Conservation (phyloP, 2,113 vertebrate genomes). For the Psittacus erithacus region DNA sequence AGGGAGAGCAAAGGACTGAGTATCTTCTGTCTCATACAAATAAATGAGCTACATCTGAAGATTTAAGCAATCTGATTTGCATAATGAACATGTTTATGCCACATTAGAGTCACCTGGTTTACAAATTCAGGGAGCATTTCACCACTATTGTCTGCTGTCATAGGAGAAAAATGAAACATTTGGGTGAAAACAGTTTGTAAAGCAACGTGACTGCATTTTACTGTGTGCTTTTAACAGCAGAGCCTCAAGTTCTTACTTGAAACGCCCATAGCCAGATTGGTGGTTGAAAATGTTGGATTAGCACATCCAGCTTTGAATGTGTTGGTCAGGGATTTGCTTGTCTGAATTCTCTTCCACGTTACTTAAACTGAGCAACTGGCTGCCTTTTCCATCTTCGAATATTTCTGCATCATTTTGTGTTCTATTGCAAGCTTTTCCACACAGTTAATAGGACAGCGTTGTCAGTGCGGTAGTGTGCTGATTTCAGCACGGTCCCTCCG, state of each 20-base stretch:
- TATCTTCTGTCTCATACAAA: slow-evolving; percentile 22
- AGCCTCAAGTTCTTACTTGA: neutral
- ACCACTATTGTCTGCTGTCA: slow-evolving; percentile 46
- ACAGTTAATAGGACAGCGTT: neutral
- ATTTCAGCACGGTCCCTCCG: accelerated
- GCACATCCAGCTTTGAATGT: neutral
- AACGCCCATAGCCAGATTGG: neutral
- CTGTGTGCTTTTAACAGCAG: neutral
- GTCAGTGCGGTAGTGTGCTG: neutral
- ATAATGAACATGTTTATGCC: slow-evolving; percentile 67
- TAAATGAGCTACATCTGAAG: slow-evolving; percentile 50
- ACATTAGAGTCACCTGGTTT: slow-evolving; percentile 68
- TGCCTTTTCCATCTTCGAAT: neutral
- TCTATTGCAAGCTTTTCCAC: neutral
- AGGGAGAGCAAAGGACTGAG: neutral
- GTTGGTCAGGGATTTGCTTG: neutral
- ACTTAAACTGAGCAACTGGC: neutral
- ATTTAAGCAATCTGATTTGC: slow-evolving; percentile 65
- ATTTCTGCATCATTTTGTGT: neutral
- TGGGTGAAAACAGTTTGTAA: neutral
- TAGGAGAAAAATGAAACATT: slow-evolving; percentile 54
- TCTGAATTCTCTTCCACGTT: neutral
- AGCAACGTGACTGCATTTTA: neutral
- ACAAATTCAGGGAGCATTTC: slow-evolving; percentile 64
- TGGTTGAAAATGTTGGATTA: neutral